phyloP scores from a whole-genome alignment of 2,113 vertebrate species.

The Phasianus colchicus region DNA sequence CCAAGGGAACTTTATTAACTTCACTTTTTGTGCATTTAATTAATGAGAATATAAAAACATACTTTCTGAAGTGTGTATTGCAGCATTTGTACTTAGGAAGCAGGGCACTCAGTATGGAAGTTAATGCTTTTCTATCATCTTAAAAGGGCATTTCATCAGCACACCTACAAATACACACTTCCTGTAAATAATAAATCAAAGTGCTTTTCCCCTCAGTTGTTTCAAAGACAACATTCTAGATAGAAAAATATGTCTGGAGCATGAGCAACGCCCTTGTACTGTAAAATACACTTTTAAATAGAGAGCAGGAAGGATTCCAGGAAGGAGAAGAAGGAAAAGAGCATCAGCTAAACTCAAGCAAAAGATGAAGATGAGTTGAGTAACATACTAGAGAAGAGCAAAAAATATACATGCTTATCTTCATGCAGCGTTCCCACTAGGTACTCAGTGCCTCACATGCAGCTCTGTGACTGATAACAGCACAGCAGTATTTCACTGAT shows the following conservation, averaged over 20 bases:
- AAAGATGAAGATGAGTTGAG: background rate
- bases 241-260: background rate
- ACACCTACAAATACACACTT: background rate
- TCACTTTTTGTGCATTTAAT: background rate
- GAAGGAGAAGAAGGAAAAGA: background rate
- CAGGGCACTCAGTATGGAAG: background rate
- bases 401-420: background rate
- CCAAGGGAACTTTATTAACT: too few species aligned
- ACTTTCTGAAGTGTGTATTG: background rate
- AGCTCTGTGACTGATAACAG: background rate
- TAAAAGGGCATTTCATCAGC: slow-evolving; percentile 2
- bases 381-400: background rate
- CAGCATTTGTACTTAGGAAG: background rate
- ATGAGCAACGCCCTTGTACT: background rate
- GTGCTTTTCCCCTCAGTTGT: background rate
- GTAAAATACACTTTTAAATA: background rate
- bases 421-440: background rate
- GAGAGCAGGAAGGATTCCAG: background rate
- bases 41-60: background rate
- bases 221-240: background rate
- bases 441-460: fast-evolving
- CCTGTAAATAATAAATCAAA: slow-evolving; percentile 38
- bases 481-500: background rate
- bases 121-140: background rate
- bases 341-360: background rate